Evolutionary conservation across 2,797 vertebrate species (phyloP).

Genomic region (Carduelis carduelis): DNA sequence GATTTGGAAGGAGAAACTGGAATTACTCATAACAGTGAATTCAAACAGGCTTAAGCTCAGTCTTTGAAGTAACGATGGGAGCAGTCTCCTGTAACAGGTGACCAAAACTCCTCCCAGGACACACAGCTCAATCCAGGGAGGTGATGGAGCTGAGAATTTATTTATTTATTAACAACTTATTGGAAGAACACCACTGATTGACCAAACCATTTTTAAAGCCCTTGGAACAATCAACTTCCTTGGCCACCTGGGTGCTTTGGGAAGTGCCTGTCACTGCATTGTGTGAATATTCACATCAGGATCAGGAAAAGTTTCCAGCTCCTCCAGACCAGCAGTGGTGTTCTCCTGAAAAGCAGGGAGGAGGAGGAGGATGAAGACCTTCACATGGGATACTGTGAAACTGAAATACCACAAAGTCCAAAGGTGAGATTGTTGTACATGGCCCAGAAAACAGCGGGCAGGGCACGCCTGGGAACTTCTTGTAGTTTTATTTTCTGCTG

Average conservation of each 20-base stretch:
- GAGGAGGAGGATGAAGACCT: background rate
- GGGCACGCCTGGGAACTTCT: background rate
- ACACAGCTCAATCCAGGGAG: rapidly evolving
- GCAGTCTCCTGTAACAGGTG: no score
- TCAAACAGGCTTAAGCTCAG: background rate
- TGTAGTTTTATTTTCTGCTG: background rate
- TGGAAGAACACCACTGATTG: background rate
- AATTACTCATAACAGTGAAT: background rate
- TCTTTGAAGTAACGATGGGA: rapidly evolving
- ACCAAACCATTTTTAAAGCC: background rate
- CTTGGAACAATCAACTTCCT: rapidly evolving
- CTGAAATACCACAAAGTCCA: rapidly evolving
- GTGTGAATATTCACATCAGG: background rate
- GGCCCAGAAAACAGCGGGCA: rapidly evolving
- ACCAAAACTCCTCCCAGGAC: background rate
- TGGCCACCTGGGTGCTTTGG: background rate
- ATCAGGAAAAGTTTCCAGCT: background rate
- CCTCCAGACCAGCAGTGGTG: background rate
- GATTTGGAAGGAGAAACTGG: background rate
- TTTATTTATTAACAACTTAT: background rate
- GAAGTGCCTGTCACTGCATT: background rate
- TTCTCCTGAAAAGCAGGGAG: background rate
- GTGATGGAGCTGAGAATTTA: background rate
- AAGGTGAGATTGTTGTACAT: background rate
- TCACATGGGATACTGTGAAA: background rate